Conservation (phyloP, 2,797 vertebrate species). For the Acanthurus leucopareius region DNA sequence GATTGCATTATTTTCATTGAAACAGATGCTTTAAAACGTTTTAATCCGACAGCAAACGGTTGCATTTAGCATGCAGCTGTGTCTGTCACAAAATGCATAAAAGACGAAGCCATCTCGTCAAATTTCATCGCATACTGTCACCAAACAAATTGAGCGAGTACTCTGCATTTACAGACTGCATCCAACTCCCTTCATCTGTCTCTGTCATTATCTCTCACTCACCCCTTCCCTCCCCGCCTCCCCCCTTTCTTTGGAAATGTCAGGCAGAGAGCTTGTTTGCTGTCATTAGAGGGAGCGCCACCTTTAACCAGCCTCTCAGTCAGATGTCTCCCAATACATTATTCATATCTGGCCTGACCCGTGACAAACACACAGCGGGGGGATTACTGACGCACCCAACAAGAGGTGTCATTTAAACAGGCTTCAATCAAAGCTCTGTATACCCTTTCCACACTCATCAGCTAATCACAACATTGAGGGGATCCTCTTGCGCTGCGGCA, state of each 20-base stretch:
- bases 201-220: slow-evolving; percentile 32
- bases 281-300: slow-evolving; percentile 73
- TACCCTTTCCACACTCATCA: slow-evolving; percentile 43
- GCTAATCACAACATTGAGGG: slow-evolving; percentile 40
- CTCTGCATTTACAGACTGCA: slow-evolving; percentile 38
- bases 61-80: neutral
- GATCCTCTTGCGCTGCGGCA: slow-evolving; percentile 13
- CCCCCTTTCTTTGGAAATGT: slow-evolving; percentile 66
- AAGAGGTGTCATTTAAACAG: slow-evolving; percentile 70
- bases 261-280: slow-evolving; percentile 72
- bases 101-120: slow-evolving; percentile 38
- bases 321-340: slow-evolving; percentile 77
- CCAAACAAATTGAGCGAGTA: slow-evolving; percentile 47
- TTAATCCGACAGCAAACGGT: slow-evolving; percentile 19
- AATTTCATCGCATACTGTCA: slow-evolving; percentile 46
- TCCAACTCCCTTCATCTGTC: slow-evolving; percentile 36
- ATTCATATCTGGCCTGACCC: slow-evolving; percentile 79
- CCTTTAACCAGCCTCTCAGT: slow-evolving; percentile 80
- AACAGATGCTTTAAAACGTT: slow-evolving; percentile 32
- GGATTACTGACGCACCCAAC: slow-evolving; percentile 65
- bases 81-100: slow-evolving; percentile 34
- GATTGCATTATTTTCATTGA: slow-evolving; percentile 10
- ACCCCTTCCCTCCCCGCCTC: neutral
- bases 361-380: slow-evolving; percentile 67
- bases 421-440: slow-evolving; percentile 66